These are phyloP conservation scores for Anser brachyrhynchus DNA, from an alignment of 2,113 vertebrate genomes.

Conservation along the genomic window DNA sequence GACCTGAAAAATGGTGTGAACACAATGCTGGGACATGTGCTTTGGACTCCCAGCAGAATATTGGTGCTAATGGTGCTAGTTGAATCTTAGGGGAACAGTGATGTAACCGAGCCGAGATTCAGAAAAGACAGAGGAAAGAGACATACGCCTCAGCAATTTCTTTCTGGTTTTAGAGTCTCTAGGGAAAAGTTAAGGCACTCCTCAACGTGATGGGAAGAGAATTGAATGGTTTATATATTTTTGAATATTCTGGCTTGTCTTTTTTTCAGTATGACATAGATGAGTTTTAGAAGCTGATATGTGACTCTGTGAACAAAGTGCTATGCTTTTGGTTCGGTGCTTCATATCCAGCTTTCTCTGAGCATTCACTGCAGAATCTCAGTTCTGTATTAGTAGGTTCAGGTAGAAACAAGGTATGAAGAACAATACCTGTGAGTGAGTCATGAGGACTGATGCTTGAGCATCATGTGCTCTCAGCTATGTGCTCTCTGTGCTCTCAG, in stretches of 20 bases:
- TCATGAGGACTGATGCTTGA: not conserved
- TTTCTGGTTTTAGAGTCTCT: not conserved
- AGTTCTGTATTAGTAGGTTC: not conserved
- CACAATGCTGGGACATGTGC: not conserved
- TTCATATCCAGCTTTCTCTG: not conserved
- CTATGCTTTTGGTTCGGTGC: accelerated
- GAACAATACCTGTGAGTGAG: not conserved
- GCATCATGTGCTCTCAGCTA: too few relatives aligned
- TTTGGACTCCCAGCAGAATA: not conserved
- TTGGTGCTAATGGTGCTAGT: not conserved
- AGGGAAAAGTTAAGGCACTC: not conserved
- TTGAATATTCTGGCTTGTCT: not conserved
- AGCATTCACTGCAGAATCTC: not conserved
- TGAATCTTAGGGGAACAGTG: not conserved
- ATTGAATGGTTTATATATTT: not conserved
- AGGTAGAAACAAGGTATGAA: not conserved
- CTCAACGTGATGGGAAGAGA: not conserved
- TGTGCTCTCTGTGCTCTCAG: not conserved
- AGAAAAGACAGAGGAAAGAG: not conserved
- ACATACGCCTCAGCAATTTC: not conserved
- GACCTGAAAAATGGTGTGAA: not conserved
- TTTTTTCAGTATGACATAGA: not conserved
- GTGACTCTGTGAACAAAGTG: not conserved
- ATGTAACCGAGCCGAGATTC: not conserved
- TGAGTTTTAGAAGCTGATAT: not conserved